Base-by-base conservation (phyloP, 1,140 invertebrate species). In the Lepidostoma basale region DNA sequence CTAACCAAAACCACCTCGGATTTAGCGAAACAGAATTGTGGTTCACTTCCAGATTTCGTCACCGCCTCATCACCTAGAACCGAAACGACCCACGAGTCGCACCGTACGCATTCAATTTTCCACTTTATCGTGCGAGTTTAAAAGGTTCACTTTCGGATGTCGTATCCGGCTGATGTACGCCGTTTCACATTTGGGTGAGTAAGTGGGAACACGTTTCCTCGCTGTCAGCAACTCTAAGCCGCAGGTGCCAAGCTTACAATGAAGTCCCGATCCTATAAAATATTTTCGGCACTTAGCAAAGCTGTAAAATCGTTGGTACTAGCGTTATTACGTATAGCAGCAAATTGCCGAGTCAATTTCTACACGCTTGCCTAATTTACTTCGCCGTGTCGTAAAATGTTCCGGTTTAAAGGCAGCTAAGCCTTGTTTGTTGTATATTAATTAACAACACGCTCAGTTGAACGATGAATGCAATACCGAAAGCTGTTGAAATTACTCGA, bases 21-120 rank as follows among this genome's bases (percentile, higher is more conserved):
- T 28, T 52, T 28, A 14, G 25, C 18, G 25, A 25, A 52, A 52
- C 25, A 10, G 47, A 52, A 52, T 52, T 52, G 47, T 52, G 47
- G 47, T 52, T 25, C 1, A 25, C 16, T 12, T 12, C 47, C 47
- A 52, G 12, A 52, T 52, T 52, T 52, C n/a, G 47, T 26, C 47
- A 52, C 25, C 25, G 10, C 5, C 20, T 47, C 6, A 5, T 14
- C 9, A 23, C 44, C 10, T 10, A 47, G 44, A 47, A 20, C 10
- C 10, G 23, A 20, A 47, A 47, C 10, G 20, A 12, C 9, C 5
- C 44, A 47, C 5, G 2, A n/a, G n/a, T n/a, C n/a, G n/a, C n/a
- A n/a, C n/a, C n/a, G n/a, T n/a, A n/a, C 20, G 20, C 44, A 22
- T 18, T 1, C 16, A 20, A 18, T 3, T 23, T 0, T 9, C 14